Percentiles rank a stretch among this genome's conserved stretches.
phyloP scores from a whole-genome alignment of 1,140 invertebrate genomes.

The Leptinotarsa undecemlineata region DNA sequence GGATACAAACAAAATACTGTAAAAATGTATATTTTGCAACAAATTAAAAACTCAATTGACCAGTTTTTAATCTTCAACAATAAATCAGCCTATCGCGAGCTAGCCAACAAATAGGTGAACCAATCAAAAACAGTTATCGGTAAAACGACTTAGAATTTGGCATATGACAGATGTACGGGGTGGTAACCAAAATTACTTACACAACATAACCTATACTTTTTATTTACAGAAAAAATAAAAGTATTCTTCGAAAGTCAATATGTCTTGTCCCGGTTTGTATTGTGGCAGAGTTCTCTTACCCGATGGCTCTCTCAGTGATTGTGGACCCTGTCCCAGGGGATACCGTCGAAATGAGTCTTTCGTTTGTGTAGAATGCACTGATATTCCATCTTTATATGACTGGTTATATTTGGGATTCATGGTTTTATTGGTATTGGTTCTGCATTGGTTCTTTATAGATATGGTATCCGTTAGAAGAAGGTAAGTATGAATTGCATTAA shows the following conservation, averaged over 20 bases:
- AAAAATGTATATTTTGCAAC: not conserved
- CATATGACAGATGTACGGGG: not conserved
- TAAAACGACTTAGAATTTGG: not conserved
- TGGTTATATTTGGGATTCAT: conserved; percentile 94
- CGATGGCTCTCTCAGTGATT: conserved; percentile 74
- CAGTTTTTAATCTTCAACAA: not conserved
- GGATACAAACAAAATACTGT: not conserved
- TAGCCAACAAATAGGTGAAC: conserved; percentile 2
- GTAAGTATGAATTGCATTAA: conserved; percentile 55
- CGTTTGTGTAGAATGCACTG: conserved; percentile 77
- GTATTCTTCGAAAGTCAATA: conserved; percentile 9
- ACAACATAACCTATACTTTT: not conserved
- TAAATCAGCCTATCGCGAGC: not conserved
- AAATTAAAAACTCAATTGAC: not conserved
- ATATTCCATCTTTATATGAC: conserved; percentile 83
- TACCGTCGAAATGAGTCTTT: conserved; percentile 68
- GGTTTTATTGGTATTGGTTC: conserved; percentile 79
- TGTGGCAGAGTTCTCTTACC: conserved; percentile 73
- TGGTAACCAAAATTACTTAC: too few relatives aligned
- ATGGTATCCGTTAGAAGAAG: conserved; percentile 74
- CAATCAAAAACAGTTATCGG: not conserved
- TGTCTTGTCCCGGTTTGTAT: conserved; percentile 79
- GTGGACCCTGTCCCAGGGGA: conserved; percentile 86
- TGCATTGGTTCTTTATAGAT: conserved; percentile 93
- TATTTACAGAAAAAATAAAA: not conserved